Conservation (phyloP, 2,797 vertebrate species). For the Euphonia xanthogaster region DNA sequence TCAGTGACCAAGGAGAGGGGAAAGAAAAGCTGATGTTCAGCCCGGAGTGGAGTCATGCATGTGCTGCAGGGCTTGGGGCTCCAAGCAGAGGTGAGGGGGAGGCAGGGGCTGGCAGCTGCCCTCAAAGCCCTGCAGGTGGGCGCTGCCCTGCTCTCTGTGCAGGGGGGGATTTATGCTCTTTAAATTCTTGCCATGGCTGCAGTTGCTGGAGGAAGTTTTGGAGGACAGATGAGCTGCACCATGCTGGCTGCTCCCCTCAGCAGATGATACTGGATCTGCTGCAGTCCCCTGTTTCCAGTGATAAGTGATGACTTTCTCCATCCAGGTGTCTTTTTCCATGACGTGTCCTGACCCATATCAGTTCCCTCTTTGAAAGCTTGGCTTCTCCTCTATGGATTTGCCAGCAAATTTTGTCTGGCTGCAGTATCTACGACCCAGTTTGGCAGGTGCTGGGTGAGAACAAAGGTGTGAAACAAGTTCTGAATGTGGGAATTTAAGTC, state of each 20-base stretch:
- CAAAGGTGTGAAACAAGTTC: not conserved
- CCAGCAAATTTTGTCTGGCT: not conserved
- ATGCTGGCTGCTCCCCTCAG: not conserved
- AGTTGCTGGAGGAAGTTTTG: not conserved
- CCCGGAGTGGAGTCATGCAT: not conserved
- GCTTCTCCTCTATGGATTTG: not conserved
- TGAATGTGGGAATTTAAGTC: not conserved
- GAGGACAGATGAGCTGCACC: not conserved
- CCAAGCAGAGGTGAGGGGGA: not conserved
- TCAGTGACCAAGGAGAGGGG: not conserved
- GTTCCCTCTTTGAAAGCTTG: not conserved
- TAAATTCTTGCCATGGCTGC: not conserved
- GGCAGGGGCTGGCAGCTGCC: not conserved
- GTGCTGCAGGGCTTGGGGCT: not conserved
- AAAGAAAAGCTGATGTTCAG: not conserved
- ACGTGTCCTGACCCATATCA: not conserved
- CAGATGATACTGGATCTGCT: not conserved
- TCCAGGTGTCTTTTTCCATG: not conserved
- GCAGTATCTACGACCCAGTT: not conserved
- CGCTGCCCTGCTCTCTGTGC: not conserved
- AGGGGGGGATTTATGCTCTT: not conserved
- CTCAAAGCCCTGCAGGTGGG: rapidly evolving
- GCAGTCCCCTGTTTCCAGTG: not conserved
- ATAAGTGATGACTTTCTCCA: not conserved
- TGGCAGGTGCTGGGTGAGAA: not conserved